These are phyloP conservation scores for Bucco capensis DNA, from an alignment of 2,113 vertebrate species.

Conservation along the genomic window DNA sequence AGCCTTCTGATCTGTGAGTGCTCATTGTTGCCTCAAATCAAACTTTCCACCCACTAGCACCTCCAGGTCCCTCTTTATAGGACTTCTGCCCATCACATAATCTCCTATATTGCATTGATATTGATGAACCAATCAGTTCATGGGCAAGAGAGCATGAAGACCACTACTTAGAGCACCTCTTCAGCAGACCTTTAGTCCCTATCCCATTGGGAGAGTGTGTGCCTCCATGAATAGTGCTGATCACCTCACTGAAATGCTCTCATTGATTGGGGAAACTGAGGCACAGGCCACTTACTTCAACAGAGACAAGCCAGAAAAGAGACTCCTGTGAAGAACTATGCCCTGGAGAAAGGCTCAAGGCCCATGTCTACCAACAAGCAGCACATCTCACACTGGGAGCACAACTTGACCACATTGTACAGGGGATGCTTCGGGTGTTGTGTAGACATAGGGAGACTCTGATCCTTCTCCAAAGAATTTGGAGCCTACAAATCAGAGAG, in stretches of 20 bases:
- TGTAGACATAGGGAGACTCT: not conserved
- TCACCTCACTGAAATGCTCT: not conserved
- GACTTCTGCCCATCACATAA: too few relatives aligned
- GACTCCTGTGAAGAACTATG: not conserved
- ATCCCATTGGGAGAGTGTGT: not conserved
- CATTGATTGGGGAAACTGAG: not conserved
- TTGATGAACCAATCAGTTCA: not conserved
- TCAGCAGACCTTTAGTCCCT: not conserved
- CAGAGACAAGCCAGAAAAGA: not conserved
- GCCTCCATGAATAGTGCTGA: not conserved
- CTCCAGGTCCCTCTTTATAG: too few relatives aligned
- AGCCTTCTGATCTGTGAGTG: too few relatives aligned
- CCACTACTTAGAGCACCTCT: not conserved
- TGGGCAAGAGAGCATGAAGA: not conserved
- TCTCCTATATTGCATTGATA: too few relatives aligned
- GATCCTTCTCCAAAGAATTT: not conserved
- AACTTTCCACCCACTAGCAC: too few relatives aligned
- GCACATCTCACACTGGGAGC: not conserved
- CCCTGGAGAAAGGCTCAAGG: not conserved
- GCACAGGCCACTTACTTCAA: not conserved
- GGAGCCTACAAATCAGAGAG: not conserved
- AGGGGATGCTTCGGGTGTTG: not conserved
- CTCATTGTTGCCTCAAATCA: too few relatives aligned
- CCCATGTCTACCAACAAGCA: accelerated
- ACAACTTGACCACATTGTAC: accelerated